Evolutionary conservation across 2,888 invertebrate species (phyloP).

Genomic region (Amblyjoppa proteus): DNA sequence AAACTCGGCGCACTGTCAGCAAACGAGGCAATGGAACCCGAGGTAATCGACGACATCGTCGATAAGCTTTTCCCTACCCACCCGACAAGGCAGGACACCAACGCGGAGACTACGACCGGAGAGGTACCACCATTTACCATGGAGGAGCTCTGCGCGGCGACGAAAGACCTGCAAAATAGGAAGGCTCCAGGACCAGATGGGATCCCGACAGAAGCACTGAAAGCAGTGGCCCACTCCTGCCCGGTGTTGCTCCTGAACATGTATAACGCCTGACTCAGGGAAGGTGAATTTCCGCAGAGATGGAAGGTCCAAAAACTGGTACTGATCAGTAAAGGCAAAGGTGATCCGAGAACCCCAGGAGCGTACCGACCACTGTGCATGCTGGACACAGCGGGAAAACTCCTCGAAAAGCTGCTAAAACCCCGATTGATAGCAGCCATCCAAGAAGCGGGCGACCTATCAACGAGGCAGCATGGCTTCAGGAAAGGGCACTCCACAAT

Average conservation of each 20-base stretch:
- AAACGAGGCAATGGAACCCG: background rate
- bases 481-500: conserved; percentile 58
- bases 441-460: conserved; percentile 54
- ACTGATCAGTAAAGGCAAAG: conserved; percentile 59
- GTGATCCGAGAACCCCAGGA: conserved; percentile 14
- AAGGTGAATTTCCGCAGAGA: conserved; percentile 22
- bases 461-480: conserved; percentile 63
- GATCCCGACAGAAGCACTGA: background rate
- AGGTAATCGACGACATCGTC: conserved; percentile 13
- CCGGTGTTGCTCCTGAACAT: conserved; percentile 25
- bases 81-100: background rate
- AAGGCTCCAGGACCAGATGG: background rate
- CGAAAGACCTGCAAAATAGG: background rate
- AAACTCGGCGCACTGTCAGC: conserved; percentile 33
- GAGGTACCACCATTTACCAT: too few species aligned
- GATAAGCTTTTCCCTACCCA: conserved; percentile 8
- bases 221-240: background rate
- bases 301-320: conserved; percentile 46
- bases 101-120: too few species aligned
- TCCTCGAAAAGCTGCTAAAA: conserved; percentile 63
- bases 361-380: conserved; percentile 60
- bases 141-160: too few species aligned
- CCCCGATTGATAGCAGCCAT: conserved; percentile 48
- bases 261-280: conserved; percentile 40
- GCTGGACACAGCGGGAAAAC: conserved; percentile 30